Conservation (phyloP, 2,113 vertebrate species). For the Gallinago paraguaiae region DNA sequence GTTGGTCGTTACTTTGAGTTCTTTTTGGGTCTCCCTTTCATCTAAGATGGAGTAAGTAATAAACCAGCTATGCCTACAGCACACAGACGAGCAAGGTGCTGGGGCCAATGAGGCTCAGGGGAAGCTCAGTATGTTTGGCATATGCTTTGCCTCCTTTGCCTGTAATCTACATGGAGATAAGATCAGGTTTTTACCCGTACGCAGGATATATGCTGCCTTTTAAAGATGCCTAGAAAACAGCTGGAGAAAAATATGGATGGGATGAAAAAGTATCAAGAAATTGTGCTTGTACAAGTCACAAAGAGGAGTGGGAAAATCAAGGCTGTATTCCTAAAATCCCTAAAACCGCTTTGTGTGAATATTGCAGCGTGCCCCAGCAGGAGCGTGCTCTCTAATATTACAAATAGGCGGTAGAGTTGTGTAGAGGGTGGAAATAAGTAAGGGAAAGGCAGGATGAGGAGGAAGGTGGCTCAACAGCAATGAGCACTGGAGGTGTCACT, state of each 20-base stretch:
- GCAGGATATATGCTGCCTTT: not conserved
- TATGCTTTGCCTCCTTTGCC: not conserved
- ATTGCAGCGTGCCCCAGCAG: too few relatives aligned
- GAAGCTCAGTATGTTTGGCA: not conserved
- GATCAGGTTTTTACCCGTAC: not conserved
- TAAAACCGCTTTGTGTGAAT: accelerated
- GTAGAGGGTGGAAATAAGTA: not conserved
- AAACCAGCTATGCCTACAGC: not conserved
- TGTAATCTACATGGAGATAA: not conserved
- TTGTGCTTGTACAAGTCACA: not conserved
- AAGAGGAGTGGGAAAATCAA: not conserved
- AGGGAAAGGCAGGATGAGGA: not conserved
- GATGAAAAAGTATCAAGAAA: not conserved
- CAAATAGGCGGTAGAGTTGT: not conserved
- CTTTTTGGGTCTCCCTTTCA: not conserved
- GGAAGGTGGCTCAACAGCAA: not conserved
- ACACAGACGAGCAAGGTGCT: not conserved
- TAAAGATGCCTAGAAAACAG: not conserved
- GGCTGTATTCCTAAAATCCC: not conserved
- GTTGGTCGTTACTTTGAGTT: not conserved
- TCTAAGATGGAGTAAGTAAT: not conserved
- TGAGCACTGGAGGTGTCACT: not conserved
- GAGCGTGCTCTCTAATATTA: not conserved
- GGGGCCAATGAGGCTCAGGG: not conserved
- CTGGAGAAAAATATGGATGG: not conserved